These are phyloP conservation scores for Hedychridium roseum DNA, from an alignment of 2,888 invertebrate genomes.

Conservation along the genomic window DNA sequence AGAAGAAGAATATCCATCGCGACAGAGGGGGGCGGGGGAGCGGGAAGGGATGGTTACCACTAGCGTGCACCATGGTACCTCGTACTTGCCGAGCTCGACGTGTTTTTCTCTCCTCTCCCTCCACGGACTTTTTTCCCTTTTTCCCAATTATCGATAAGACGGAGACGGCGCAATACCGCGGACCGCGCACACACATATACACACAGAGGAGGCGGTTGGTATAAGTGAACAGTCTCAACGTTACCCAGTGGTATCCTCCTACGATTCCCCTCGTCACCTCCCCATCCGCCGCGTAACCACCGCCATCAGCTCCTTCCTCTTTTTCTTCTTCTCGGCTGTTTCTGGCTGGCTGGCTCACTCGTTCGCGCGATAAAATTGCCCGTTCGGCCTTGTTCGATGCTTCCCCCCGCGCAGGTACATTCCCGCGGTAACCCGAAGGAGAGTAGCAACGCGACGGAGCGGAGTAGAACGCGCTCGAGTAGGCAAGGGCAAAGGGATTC, in stretches of 20 bases:
- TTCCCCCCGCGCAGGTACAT: constrained; percentile 1
- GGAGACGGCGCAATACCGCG: constrained; percentile 50
- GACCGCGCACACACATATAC: constrained; percentile 14
- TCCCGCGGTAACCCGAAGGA: constrained; percentile 1
- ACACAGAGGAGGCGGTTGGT: constrained; percentile 16
- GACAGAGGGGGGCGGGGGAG: no score
- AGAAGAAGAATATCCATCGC: neutral
- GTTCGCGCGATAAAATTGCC: constrained; percentile 42
- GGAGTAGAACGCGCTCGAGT: constrained; percentile 23
- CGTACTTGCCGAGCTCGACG: no score
- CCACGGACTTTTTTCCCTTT: constrained; percentile 38
- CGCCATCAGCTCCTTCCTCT: constrained; percentile 10
- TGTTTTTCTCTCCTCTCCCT: constrained; percentile 12
- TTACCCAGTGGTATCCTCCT: constrained; percentile 22
- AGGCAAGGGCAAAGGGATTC: constrained; percentile 10
- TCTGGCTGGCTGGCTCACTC: constrained; percentile 18
- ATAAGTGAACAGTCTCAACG: constrained; percentile 25
- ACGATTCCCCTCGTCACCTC: constrained; percentile 21
- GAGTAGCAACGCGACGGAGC: neutral
- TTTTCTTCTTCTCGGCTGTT: constrained; percentile 18
- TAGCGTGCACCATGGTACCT: constrained; percentile 13
- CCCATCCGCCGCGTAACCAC: constrained; percentile 24
- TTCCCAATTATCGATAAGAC: constrained; percentile 58
- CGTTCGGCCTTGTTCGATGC: constrained; percentile 37
- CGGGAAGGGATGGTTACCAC: constrained; percentile 23